Conservation (phyloP, 2,113 vertebrate genomes). For the Willisornis vidua region DNA sequence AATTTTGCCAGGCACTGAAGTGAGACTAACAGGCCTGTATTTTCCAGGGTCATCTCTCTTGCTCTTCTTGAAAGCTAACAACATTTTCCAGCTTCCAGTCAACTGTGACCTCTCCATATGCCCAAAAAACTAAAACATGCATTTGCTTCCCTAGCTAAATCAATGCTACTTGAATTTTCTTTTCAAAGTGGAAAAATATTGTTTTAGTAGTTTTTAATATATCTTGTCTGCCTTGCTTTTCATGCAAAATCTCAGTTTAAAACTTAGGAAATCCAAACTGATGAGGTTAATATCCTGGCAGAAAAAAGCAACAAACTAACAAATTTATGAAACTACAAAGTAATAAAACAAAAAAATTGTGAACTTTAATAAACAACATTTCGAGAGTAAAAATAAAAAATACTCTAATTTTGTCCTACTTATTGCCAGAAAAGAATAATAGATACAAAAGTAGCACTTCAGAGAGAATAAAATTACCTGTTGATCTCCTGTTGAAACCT, state of each 20-base stretch:
- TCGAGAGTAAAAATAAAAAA: neutral
- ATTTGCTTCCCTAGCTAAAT: neutral
- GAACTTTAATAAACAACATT: neutral
- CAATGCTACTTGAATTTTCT: neutral
- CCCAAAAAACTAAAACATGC: neutral
- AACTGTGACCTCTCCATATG: neutral
- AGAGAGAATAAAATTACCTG: neutral
- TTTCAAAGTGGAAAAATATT: neutral
- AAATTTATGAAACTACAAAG: neutral
- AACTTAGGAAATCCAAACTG: neutral
- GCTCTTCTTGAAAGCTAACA: neutral
- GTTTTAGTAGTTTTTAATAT: neutral
- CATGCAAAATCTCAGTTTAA: neutral
- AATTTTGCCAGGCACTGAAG: neutral
- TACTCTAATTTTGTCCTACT: neutral
- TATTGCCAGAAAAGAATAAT: neutral
- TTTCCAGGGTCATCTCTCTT: neutral
- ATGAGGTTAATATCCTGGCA: neutral
- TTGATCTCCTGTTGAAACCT: neutral
- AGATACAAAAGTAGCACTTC: neutral
- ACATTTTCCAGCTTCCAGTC: neutral
- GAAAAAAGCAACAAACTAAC: neutral
- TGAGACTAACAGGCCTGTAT: neutral
- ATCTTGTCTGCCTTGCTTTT: neutral
- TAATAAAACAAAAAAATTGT: neutral